A percentile compares a stretch with the other conserved stretches of the same genome.
Evolutionary conservation across 1,140 invertebrate genomes (phyloP).

Genomic region (Platyura marginata): DNA sequence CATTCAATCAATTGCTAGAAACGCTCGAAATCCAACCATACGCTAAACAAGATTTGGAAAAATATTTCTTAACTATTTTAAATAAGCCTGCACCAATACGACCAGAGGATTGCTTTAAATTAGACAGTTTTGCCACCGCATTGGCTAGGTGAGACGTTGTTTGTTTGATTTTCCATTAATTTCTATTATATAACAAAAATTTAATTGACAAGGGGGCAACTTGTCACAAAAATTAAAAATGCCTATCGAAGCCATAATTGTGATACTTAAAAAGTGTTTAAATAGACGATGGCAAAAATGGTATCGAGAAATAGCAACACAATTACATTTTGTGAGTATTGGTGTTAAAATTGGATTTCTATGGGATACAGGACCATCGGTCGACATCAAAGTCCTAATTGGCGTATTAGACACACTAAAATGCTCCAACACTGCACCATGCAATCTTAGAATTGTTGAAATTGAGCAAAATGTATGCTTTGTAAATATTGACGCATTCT

Average conservation of each 20-base stretch:
- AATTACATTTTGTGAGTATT: neutral
- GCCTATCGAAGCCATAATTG: no score
- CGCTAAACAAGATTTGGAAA: no score
- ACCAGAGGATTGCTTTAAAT: neutral
- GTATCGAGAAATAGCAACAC: neutral
- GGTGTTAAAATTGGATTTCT: neutral
- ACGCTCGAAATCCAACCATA: no score
- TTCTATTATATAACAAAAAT: neutral
- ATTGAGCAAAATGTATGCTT: neutral
- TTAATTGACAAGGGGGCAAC: no score
- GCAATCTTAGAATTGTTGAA: neutral
- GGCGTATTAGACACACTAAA: neutral
- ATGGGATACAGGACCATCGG: constrained; percentile 2
- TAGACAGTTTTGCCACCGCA: neutral
- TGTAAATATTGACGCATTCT: neutral
- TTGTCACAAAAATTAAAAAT: no score
- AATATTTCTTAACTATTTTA: no score
- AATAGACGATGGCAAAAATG: no score
- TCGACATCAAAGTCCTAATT: neutral
- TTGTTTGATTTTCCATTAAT: neutral
- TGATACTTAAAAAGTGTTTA: no score
- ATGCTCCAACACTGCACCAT: neutral
- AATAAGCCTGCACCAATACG: neutral
- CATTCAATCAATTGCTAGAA: no score
- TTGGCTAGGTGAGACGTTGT: neutral